These are phyloP conservation scores for Thera obeliscata DNA, from an alignment of 2,888 invertebrate species.

Conservation along the genomic window DNA sequence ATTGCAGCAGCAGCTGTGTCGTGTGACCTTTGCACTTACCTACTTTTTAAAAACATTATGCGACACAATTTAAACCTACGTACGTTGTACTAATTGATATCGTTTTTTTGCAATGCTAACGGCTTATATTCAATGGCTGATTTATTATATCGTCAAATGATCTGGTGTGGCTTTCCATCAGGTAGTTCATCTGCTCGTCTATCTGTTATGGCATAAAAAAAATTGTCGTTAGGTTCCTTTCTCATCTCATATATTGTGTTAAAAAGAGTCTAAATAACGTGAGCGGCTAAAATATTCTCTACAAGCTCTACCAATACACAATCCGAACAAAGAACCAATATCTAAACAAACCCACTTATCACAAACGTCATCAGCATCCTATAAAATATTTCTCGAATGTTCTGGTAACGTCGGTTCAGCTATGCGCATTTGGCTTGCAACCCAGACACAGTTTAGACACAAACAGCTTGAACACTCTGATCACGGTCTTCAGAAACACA, in stretches of 20 bases:
- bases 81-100: background rate
- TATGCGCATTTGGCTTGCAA: constrained; percentile 34
- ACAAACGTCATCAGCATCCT: constrained; percentile 30
- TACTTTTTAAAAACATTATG: constrained; percentile 36
- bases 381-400: constrained; percentile 31
- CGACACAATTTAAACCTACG: constrained; percentile 9
- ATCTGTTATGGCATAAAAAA: no score
- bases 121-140: no score
- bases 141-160: no score
- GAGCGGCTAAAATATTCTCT: background rate
- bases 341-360: constrained; percentile 32
- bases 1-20: constrained; percentile 53
- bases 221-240: background rate
- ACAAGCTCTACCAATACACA: constrained; percentile 17
- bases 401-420: constrained; percentile 31
- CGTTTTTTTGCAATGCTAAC: background rate
- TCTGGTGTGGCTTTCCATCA: no score
- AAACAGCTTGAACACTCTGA: constrained; percentile 16
- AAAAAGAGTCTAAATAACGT: background rate
- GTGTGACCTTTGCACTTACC: constrained; percentile 50
- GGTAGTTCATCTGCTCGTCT: no score
- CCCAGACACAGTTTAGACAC: constrained; percentile 18
- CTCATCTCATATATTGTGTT: background rate
- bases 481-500: no score
- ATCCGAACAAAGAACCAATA: constrained; percentile 22